Evolutionary conservation across 2,888 invertebrate genomes (phyloP), one percentile per base, ranked within the genome.

Genomic region (Stegophylla sp.): DNA sequence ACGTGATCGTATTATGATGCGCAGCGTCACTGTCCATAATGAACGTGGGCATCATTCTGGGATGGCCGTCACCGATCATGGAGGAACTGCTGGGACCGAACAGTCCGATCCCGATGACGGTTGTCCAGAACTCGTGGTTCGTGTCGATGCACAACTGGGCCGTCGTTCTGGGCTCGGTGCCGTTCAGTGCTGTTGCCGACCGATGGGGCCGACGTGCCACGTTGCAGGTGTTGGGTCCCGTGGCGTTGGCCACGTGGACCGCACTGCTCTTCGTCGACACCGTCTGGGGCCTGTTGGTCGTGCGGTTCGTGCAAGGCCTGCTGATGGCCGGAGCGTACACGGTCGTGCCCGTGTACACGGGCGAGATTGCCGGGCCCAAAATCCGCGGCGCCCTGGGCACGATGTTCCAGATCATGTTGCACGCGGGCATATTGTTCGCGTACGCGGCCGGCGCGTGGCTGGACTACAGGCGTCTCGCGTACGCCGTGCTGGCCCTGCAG

Each of bases 161-260:
- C 10, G 82, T 82, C 63, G 48, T 84, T 61, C 53, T 84, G 61
- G 83, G 83, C 61, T 83, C 84, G 17, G 82, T 84, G n/a, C 84
- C 84, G 13, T 89, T 90, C 0, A 90, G 90, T 64, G 86, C 89
- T 69, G 85, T 90, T 28, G 89, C 89, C 83, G 90, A 91, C 84
- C 87, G 87, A 73, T 85, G 88, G 0, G 91, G 91, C 3, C 88
- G 91, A 0, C 89, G 89, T 48, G 86, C 86, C 4, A 88, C 90
- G 1, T 86, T 91, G 1, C 85, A 89, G 59, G 84, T 87, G 4
- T 88, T 89, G 0, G 87, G 89, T 0, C 84, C 91, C 13, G 91
- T 91, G 0, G 89, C 90, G 20, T 86, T 89, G 48, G 77, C 89
- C 83, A 89, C 90, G 84, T 90, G 90, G 89, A 66, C 82, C 17